Percentiles rank a stretch among this genome's conserved stretches.
Conservation (phyloP, 2,888 invertebrate genomes). For the Pollenia labialis region DNA sequence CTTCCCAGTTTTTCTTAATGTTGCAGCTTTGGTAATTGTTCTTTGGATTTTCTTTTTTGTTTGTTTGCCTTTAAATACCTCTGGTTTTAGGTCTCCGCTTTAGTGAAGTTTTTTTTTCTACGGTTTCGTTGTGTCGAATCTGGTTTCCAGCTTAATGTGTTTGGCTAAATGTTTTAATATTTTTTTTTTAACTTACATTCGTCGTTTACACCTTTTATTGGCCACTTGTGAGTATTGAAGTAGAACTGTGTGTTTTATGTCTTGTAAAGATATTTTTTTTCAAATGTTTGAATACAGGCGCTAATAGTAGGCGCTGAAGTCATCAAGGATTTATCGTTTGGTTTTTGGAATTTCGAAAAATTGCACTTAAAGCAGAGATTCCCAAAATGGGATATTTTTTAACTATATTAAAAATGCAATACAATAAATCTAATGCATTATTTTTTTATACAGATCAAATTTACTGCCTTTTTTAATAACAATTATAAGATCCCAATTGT, state of each 20-base stretch:
- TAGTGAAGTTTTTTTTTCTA: conserved; percentile 30
- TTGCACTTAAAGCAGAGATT: conserved; percentile 28
- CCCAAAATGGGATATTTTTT: conserved; percentile 10
- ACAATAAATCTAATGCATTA: neutral
- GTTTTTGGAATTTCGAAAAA: conserved; percentile 28
- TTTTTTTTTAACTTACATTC: conserved; percentile 66
- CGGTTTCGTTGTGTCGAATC: neutral
- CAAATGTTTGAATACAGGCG: conserved; percentile 13
- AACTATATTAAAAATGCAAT: neutral
- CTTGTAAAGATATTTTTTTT: conserved; percentile 35
- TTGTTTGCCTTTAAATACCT: conserved; percentile 16
- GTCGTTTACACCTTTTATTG: conserved; percentile 47
- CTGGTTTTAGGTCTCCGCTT: conserved; percentile 35
- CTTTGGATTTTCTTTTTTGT: conserved; percentile 7
- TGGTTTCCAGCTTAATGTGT: conserved; percentile 52
- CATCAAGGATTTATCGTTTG: conserved; percentile 8
- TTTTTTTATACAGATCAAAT: no score
- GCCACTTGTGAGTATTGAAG: conserved; percentile 30
- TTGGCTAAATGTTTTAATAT: conserved; percentile 61
- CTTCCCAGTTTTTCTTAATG: conserved; percentile 9
- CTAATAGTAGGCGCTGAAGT: conserved; percentile 19
- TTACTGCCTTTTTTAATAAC: no score
- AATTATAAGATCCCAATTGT: no score
- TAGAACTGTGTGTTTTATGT: conserved; percentile 49
- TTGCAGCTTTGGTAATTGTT: conserved; percentile 9